These are phyloP conservation scores for Schlechtendalia chinensis DNA, from an alignment of 1,140 invertebrate genomes.

Conservation along the genomic window DNA sequence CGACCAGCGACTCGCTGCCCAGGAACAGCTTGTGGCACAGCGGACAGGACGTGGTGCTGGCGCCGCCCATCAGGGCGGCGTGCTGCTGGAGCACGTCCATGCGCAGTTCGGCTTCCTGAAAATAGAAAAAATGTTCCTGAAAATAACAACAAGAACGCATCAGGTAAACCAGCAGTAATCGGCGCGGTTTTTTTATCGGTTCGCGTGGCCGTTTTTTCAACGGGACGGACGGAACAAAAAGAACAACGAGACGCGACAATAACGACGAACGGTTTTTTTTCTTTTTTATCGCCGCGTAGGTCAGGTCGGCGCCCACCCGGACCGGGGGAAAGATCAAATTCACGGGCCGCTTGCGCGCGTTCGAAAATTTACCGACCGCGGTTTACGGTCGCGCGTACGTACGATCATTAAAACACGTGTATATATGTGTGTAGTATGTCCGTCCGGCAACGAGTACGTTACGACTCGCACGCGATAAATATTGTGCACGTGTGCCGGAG, in stretches of 20 bases:
- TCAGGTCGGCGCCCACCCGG: neutral
- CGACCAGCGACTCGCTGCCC: constrained; percentile 85
- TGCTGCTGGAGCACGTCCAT: constrained; percentile 89
- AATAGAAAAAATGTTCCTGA: constrained; percentile 50
- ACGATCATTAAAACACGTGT: too few relatives aligned
- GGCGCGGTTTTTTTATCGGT: constrained; percentile 14
- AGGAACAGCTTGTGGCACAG: constrained; percentile 91
- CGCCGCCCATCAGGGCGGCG: constrained; percentile 69
- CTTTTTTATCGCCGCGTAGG: neutral
- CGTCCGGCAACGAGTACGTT: neutral
- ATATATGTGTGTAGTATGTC: too few relatives aligned
- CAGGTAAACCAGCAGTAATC: constrained; percentile 35
- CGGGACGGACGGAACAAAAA: too few relatives aligned
- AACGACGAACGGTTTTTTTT: neutral
- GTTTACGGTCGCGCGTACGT: constrained; percentile 22
- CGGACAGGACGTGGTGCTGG: constrained; percentile 76
- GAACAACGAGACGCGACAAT: too few relatives aligned
- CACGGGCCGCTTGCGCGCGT: neutral
- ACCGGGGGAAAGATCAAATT: constrained; percentile 27
- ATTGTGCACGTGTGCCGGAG: constrained; percentile 28
- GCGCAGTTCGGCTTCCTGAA: constrained; percentile 78
- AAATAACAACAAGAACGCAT: constrained; percentile 41
- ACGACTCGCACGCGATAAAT: too few relatives aligned
- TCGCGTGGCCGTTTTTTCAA: too few relatives aligned
- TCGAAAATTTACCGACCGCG: constrained; percentile 37